Evolutionary conservation across 2,888 invertebrate genomes (phyloP), one percentile per base, ranked within the genome.

Genomic region (Cheilosia grossa): DNA sequence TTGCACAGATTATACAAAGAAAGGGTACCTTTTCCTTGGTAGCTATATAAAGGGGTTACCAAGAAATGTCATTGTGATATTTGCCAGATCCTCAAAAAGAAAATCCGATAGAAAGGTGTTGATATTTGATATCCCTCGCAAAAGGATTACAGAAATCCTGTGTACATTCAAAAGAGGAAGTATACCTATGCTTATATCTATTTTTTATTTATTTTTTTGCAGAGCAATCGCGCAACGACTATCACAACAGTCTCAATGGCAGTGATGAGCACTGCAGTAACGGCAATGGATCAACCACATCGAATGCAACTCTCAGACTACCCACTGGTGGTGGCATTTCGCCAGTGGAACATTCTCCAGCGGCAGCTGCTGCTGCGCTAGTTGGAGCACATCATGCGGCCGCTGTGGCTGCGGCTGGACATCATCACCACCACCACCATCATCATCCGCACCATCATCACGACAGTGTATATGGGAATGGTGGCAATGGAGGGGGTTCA

Each of bases 261-360:
- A 63, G 83, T 86, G 59, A 88, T 82, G 70, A 89, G 15, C 87
- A 87, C 69, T 82, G 87, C 86, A 85, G 75, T n/a, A 86, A 74
- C 24, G 88, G 74, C 15, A 63, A 74, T n/a, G 85, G 80, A 40
- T 66, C 82, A 44, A 78, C 72, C 6, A 69, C 78, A 75, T 58
- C 81, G 61, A 78, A 80, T 82, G 24, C 30, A 33, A 78, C 87
- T 56, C 75, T 88, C 51, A 86, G 87, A 54, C 72, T 87, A 44
- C 87, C 85, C 10, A 77, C 87, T 19, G 86, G 86, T 72, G 87
- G 87, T 6, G 82, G 75, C 30, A 86, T 89, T 0, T 89, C 88
- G 54, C 89, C 89, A 17, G 89, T 89, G n/a, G 90, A 89, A 70
- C 90, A 90, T 87, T 89, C 89, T 27, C 89, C 89, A 13, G 88